Percentiles rank a stretch among this genome's conserved stretches.
Evolutionary conservation across 1,140 invertebrate genomes (phyloP).

Genomic region (Archivesica marissinica): DNA sequence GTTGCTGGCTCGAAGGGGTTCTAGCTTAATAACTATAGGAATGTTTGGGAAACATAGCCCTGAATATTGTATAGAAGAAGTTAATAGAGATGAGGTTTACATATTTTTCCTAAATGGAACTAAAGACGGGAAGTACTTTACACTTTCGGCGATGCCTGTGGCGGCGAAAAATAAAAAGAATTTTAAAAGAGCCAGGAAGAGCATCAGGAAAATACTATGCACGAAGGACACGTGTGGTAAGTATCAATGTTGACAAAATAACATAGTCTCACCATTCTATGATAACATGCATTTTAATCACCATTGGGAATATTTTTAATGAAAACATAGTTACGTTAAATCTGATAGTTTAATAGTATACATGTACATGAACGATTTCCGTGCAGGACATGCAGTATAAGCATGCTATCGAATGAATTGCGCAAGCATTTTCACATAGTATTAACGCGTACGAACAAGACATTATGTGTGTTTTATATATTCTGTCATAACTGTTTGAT

Average conservation of each 20-base stretch:
- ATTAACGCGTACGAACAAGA: no score
- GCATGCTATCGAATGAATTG: no score
- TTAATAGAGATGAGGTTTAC: constrained; percentile 53
- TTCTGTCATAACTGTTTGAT: no score
- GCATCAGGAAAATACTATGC: constrained; percentile 66
- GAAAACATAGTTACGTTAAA: no score
- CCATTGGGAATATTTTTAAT: neutral
- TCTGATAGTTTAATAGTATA: no score
- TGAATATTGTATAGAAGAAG: constrained; percentile 61
- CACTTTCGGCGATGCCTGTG: constrained; percentile 65
- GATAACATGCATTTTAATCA: no score
- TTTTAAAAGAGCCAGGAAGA: constrained; percentile 24
- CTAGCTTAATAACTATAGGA: constrained; percentile 61
- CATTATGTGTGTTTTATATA: no score
- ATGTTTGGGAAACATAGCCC: constrained; percentile 58
- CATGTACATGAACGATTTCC: no score
- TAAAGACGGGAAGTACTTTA: constrained; percentile 44
- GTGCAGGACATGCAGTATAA: no score
- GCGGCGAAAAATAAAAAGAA: constrained; percentile 41
- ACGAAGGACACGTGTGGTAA: constrained; percentile 62
- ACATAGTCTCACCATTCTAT: no score
- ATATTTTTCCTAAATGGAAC: constrained; percentile 66
- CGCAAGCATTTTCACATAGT: no score
- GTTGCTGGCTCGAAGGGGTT: constrained; percentile 5
- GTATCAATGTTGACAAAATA: constrained; percentile 1